Evolutionary conservation across 2,888 invertebrate genomes (phyloP).

Genomic region (Orgyia antiqua): DNA sequence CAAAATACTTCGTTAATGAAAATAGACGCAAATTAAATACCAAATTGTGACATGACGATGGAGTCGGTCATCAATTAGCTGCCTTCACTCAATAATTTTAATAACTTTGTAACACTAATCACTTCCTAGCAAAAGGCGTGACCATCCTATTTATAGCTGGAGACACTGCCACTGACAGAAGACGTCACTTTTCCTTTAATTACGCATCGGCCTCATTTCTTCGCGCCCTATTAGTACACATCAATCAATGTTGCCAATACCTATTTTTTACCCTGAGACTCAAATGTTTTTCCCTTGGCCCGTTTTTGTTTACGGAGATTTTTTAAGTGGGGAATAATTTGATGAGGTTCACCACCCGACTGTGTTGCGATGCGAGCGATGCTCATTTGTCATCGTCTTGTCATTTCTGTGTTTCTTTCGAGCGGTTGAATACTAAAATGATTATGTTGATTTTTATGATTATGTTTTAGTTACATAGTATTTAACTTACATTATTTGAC

Average conservation of each 20-base stretch:
- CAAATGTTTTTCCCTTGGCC: conserved; percentile 61
- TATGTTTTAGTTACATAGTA: conserved; percentile 38
- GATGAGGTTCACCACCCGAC: conserved; percentile 78
- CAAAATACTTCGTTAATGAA: conserved; percentile 20
- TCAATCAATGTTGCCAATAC: conserved; percentile 79
- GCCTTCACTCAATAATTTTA: conserved; percentile 77
- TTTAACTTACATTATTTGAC: no score
- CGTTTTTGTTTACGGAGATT: conserved; percentile 76
- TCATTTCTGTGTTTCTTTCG: conserved; percentile 77
- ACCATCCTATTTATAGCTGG: conserved; percentile 70
- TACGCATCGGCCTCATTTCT: conserved; percentile 72
- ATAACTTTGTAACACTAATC: conserved; percentile 73
- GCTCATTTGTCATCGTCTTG: conserved; percentile 79
- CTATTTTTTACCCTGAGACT: conserved; percentile 69
- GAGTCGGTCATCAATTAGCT: conserved; percentile 60
- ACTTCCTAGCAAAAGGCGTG: conserved; percentile 72
- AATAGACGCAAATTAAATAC: conserved; percentile 32
- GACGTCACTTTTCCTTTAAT: conserved; percentile 76
- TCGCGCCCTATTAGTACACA: conserved; percentile 78
- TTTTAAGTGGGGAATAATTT: conserved; percentile 78
- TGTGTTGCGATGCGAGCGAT: conserved; percentile 63
- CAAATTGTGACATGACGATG: conserved; percentile 42
- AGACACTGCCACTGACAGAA: conserved; percentile 70
- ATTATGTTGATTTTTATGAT: conserved; percentile 70
- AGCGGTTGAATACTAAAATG: conserved; percentile 73